Conservation (phyloP, 2,797 vertebrate species). For the Siniperca obscura region DNA sequence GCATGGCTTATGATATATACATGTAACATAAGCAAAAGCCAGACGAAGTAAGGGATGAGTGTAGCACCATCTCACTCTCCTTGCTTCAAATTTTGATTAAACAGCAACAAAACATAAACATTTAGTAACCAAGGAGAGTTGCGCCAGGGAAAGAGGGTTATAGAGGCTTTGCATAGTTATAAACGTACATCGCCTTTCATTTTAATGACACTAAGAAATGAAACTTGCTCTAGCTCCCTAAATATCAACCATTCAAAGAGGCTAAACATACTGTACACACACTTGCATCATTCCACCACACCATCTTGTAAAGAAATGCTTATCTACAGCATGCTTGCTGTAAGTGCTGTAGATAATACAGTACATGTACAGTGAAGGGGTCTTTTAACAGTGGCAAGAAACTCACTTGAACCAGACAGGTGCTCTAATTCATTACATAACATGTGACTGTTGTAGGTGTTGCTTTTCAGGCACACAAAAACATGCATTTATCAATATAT, state of each 20-base stretch:
- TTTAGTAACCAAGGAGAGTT: not conserved
- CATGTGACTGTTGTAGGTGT: not conserved
- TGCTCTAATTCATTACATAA: not conserved
- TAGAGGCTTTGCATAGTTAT: not conserved
- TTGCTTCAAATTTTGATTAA: not conserved
- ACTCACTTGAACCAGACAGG: not conserved
- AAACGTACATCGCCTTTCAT: not conserved
- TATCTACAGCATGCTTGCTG: not conserved
- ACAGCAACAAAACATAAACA: not conserved
- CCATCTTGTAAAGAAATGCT: not conserved
- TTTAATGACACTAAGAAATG: not conserved
- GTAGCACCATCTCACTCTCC: not conserved
- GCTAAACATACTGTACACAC: not conserved
- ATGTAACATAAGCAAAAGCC: not conserved
- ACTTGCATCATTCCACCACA: not conserved
- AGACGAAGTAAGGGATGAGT: not conserved
- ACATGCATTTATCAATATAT: not conserved
- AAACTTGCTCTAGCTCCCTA: slow-evolving; percentile 1
- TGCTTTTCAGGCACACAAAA: not conserved
- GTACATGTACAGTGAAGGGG: not conserved
- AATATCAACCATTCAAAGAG: not conserved
- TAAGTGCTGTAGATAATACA: not conserved
- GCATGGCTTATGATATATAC: not conserved
- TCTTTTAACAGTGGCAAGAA: not conserved
- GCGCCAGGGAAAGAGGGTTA: not conserved